Base-by-base conservation (phyloP, 2,113 vertebrate genomes). In the Erythrolamprus reginae region DNA sequence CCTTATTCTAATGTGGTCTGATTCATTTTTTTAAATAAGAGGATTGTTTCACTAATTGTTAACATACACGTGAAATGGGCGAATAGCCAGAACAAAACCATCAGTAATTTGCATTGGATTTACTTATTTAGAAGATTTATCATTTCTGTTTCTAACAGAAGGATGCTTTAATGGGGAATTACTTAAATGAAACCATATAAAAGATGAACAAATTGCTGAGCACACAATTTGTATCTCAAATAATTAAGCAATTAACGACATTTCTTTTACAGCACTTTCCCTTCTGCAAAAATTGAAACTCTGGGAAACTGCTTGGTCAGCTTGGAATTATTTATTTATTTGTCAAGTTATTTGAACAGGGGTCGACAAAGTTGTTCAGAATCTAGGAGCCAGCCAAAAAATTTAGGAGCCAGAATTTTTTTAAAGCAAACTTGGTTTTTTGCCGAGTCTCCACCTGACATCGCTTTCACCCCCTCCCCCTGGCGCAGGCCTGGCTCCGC, bases 281-380 rank as follows among this genome's bases (percentile, higher is more conserved):
- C 96, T 96, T 95, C 96, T 94, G 89, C 92, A 94, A 95, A 96
- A 96, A 93, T 96, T 96, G 94, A 88, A 94, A 95, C 95, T 95
- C 91, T 96, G 94, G 94, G 93, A 96, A 97, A 96, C 94, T 96
- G 96, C 96, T 94, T 96, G 97, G 96, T 97, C 97, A 97, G 96
- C 96, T 94, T 95, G 94, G 96, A 95, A 96, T 93, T 90, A n/a
- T n/a, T n/a, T n/a, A n/a, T n/a, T n/a, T n/a, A n/a, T n/a, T n/a
- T n/a, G n/a, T n/a, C n/a, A n/a, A n/a, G n/a, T n/a, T n/a, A n/a
- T n/a, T n/a, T n/a, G n/a, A n/a, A n/a, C n/a, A n/a, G n/a, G n/a
- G n/a, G n/a, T n/a, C n/a, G n/a, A n/a, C n/a, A n/a, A n/a, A n/a
- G n/a, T n/a, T n/a, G n/a, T n/a, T n/a, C n/a, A n/a, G n/a, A n/a